These are phyloP conservation scores for Trachops cirrhosus DNA, from an alignment of 2,797 vertebrate genomes.

Conservation along the genomic window DNA sequence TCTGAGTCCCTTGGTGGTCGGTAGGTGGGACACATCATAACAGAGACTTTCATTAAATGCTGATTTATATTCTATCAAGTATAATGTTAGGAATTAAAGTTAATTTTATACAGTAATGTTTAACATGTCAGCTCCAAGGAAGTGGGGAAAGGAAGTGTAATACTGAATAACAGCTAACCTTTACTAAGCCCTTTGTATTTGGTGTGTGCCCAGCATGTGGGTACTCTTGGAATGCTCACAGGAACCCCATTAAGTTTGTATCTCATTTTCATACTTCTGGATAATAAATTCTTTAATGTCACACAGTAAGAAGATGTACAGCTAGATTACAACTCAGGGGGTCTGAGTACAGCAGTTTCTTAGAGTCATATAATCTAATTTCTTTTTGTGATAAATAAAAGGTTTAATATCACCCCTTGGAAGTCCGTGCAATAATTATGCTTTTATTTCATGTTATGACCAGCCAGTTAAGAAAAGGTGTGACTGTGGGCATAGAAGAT, in stretches of 20 bases:
- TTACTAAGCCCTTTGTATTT: background rate
- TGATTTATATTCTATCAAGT: background rate
- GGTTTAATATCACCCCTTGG: slow-evolving; percentile 12
- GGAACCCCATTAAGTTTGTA: background rate
- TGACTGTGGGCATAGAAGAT: background rate
- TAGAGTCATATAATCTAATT: background rate
- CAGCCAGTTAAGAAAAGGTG: background rate
- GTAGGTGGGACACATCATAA: background rate
- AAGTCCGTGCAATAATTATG: background rate
- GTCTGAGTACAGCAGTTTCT: background rate
- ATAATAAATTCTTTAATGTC: background rate
- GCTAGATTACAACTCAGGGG: background rate
- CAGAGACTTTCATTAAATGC: background rate
- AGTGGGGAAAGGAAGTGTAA: background rate
- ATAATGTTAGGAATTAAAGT: background rate
- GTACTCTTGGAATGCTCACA: background rate
- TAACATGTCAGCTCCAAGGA: background rate
- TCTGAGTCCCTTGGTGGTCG: background rate
- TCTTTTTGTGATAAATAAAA: slow-evolving; percentile 21
- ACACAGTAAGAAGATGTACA: background rate
- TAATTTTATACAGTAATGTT: background rate
- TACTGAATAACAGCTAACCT: background rate
- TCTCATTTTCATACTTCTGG: background rate
- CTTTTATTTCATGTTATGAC: background rate
- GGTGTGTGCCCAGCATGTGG: background rate